phyloP scores from a whole-genome alignment of 1,140 invertebrate species.

The Octopus sinensis region DNA sequence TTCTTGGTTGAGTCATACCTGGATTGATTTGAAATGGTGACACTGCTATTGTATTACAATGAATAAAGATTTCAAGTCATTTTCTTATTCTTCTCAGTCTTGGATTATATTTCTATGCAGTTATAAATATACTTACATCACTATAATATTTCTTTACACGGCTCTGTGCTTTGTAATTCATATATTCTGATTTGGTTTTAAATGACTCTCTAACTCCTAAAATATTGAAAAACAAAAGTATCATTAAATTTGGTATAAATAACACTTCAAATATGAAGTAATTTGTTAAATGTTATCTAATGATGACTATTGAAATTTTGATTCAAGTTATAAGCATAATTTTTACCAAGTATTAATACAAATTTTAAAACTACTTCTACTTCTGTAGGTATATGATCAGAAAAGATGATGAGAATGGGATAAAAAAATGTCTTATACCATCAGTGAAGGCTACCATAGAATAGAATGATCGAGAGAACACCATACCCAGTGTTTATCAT shows the following conservation, averaged over 20 bases:
- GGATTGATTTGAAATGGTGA: too few relatives aligned
- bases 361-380: too few relatives aligned
- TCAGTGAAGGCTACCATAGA: background rate
- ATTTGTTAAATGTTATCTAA: background rate
- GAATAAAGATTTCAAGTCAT: too few relatives aligned
- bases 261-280: background rate
- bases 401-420: background rate
- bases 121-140: constrained; percentile 33
- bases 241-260: background rate
- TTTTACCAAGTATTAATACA: background rate
- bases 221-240: constrained; percentile 13
- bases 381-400: too few relatives aligned
- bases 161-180: constrained; percentile 46
- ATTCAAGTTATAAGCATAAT: background rate
- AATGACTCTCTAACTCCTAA: constrained; percentile 50
- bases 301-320: background rate
- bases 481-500: background rate
- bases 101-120: too few relatives aligned
- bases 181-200: constrained; percentile 48
- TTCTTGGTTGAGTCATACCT: too few relatives aligned
- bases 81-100: too few relatives aligned
- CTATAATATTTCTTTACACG: constrained; percentile 47
- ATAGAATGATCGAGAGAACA: background rate
- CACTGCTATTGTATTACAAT: too few relatives aligned
- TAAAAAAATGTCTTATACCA: background rate